Base-by-base conservation (phyloP, 2,888 invertebrate genomes). In the Mythimna pallens region DNA sequence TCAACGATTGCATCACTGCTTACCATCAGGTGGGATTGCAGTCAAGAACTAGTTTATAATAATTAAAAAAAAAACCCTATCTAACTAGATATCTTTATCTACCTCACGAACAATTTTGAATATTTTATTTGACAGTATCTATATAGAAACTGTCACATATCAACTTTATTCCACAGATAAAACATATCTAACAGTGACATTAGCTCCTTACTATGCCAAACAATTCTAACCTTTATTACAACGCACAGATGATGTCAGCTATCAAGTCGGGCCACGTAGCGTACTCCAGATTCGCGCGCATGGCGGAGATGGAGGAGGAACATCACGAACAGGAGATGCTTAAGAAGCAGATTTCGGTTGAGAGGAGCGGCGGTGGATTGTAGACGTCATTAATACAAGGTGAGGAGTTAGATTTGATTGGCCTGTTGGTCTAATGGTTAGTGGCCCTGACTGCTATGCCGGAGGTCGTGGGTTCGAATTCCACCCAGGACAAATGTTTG, bases 241-340 rank as follows among this genome's bases (percentile, higher is more conserved):
- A 63, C 5, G 17, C n/a, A 50, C 93, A 99, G 99, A 98, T 99
- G 98, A 99, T 99, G 99, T 99, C 99, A 20, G 99, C 99, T 12
- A 98, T 99, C 87, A 99, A 99, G 94, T 98, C 99, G 0, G 99
- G 99, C 14, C 98, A 98, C 91, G 98, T 99, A 81, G 98, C 99
- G 3, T 99, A 99, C 93, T 99, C 99, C 22, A 97, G 99, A 77
- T 99, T 99, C 94, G 99, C 99, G 3, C 97, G 98, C 87, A 99
- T 99, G 97, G 99, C 99, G 0, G 99, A 99, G 94, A 97, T 99
- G 96, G 98, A 98, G 90, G 98, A 99, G 90, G 98, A 98, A 73
- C 97, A 98, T 83, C 98, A 98, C 84, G 98, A 98, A 90, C 97
- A 97, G 84, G 98, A 98, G 87, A 95, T 96, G 80, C 95, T 98